Evolutionary conservation across 2,888 invertebrate species (phyloP).

Genomic region (Octodonta nipae): DNA sequence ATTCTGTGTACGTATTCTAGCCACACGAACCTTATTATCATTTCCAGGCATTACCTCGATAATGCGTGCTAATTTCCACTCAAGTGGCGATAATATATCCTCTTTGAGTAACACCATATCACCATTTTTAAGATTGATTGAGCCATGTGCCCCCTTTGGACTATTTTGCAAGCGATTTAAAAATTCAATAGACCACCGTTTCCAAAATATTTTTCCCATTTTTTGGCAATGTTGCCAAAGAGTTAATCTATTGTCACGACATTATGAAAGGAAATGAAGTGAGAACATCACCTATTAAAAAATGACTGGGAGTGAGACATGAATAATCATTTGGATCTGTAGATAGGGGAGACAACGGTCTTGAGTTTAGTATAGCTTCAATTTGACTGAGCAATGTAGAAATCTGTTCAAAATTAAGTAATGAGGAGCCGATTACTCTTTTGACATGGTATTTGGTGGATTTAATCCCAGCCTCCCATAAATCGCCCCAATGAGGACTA

Average conservation of each 20-base stretch:
- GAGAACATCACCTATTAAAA: slow-evolving; percentile 3
- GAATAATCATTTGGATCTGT: slow-evolving; percentile 2
- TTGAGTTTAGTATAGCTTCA: slow-evolving; percentile 3
- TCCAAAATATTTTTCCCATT: slow-evolving; percentile 2
- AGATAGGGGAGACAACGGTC: slow-evolving; percentile 3
- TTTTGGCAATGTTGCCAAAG: not conserved
- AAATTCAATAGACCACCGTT: too few species aligned
- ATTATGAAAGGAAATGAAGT: not conserved
- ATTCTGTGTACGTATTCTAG: too few species aligned
- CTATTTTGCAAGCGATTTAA: too few species aligned
- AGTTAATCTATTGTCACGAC: not conserved
- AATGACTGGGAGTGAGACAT: slow-evolving; percentile 3
- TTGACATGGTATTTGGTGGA: slow-evolving; percentile 1
- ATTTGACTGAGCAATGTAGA: slow-evolving; percentile 2
- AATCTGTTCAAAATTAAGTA: slow-evolving; percentile 2
- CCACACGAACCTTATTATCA: too few species aligned
- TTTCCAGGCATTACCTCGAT: slow-evolving; percentile 6
- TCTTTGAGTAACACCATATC: slow-evolving; percentile 8
- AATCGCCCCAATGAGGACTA: slow-evolving; percentile 1
- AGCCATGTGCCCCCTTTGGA: too few species aligned
- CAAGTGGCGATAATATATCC: too few species aligned
- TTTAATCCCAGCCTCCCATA: slow-evolving; percentile 3
- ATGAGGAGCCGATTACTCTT: slow-evolving; percentile 1
- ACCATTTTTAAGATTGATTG: too few species aligned
- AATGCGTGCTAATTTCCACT: slow-evolving; percentile 7